Conservation (phyloP, 2,888 invertebrate species). For the Brachypterus glaber region DNA sequence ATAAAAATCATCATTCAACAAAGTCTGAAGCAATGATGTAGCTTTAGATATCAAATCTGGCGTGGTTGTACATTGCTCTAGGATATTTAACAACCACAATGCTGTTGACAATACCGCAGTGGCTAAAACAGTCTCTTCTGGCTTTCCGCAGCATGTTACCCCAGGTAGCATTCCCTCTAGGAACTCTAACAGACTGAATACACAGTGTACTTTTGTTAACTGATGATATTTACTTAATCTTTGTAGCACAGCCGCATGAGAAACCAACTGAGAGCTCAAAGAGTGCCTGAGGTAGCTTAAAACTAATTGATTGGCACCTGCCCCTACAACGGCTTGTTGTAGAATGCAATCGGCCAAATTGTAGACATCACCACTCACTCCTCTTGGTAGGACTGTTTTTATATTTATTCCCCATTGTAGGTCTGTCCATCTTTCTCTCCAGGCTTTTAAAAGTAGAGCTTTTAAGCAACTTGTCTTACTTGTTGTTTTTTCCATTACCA, state of each 20-base stretch:
- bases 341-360: slow-evolving; percentile 87
- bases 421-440: slow-evolving; percentile 94
- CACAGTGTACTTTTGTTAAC: slow-evolving; percentile 72
- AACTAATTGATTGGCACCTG: slow-evolving; percentile 83
- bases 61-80: slow-evolving; percentile 42
- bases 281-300: slow-evolving; percentile 90
- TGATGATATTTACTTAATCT: slow-evolving; percentile 84
- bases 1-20: slow-evolving; percentile 56
- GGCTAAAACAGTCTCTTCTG: slow-evolving; percentile 80
- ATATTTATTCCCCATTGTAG: slow-evolving; percentile 94
- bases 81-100: slow-evolving; percentile 72
- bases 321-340: slow-evolving; percentile 88
- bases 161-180: slow-evolving; percentile 58
- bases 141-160: slow-evolving; percentile 65
- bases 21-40: slow-evolving; percentile 49
- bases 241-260: slow-evolving; percentile 81
- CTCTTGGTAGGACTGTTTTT: slow-evolving; percentile 79
- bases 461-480: slow-evolving; percentile 75
- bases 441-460: slow-evolving; percentile 73
- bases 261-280: slow-evolving; percentile 80
- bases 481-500: slow-evolving; percentile 67
- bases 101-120: slow-evolving; percentile 73
- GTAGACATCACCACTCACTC: slow-evolving; percentile 90
- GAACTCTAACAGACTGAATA: slow-evolving; percentile 76
- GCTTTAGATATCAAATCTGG: slow-evolving; percentile 56